A percentile compares a stretch with the other conserved stretches of the same genome.
phyloP scores from a whole-genome alignment of 2,797 vertebrate species.

The Merluccius polli region DNA sequence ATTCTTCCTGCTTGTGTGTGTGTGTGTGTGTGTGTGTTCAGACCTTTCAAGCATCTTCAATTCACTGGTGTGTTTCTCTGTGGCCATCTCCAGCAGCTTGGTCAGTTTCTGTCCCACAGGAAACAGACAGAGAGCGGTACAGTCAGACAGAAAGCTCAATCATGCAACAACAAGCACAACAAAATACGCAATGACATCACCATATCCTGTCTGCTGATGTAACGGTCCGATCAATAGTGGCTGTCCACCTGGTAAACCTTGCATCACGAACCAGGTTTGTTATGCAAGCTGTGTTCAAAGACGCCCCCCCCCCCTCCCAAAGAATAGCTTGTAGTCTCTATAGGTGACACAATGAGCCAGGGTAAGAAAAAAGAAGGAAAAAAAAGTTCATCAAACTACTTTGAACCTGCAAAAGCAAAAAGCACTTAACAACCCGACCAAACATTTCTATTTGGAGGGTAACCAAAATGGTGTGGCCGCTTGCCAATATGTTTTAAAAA shows the following conservation, averaged over 20 bases:
- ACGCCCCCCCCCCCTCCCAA: too few relatives aligned
- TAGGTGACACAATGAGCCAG: background rate
- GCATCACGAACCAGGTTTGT: background rate
- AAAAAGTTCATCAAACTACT: background rate
- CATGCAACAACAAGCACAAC: background rate
- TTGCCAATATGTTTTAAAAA: background rate
- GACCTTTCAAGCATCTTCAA: slow-evolving; percentile 83
- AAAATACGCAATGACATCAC: background rate
- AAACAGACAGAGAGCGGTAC: slow-evolving; percentile 37
- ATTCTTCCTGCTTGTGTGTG: background rate
- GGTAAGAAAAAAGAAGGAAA: background rate
- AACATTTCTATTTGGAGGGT: background rate
- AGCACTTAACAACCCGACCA: background rate
- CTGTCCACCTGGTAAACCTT: background rate
- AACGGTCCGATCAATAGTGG: background rate
- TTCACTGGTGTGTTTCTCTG: slow-evolving; percentile 82
- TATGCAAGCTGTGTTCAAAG: background rate
- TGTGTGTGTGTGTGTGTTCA: slow-evolving; percentile 42
- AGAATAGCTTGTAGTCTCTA: background rate
- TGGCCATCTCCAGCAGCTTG: slow-evolving; percentile 86
- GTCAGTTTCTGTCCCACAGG: slow-evolving; percentile 75
- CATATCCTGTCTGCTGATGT: slow-evolving; percentile 8
- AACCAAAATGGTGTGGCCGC: background rate
- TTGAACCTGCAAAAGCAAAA: background rate
- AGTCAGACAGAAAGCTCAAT: slow-evolving; percentile 18